These are phyloP conservation scores for Eidolon helvum DNA, from an alignment of 2,113 vertebrate genomes.

Conservation along the genomic window DNA sequence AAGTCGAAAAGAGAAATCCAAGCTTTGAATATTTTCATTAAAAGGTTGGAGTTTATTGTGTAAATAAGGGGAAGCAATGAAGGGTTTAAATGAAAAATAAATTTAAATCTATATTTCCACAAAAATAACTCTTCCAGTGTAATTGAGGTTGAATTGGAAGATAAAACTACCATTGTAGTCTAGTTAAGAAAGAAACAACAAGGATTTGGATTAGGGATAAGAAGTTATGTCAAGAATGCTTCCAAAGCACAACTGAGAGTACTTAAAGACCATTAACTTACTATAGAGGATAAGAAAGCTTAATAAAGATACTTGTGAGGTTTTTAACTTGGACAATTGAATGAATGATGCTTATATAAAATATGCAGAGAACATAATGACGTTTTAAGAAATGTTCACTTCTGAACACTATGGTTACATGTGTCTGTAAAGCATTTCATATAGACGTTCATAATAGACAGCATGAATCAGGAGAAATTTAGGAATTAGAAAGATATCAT, in stretches of 20 bases:
- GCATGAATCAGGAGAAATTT: not conserved
- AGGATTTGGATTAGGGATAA: not conserved
- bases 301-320: not conserved
- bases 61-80: not conserved
- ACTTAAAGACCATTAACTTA: not conserved
- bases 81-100: not conserved
- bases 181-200: not conserved
- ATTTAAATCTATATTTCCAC: not conserved
- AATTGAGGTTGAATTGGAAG: not conserved
- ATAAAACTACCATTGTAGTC: not conserved
- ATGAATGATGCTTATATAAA: not conserved
- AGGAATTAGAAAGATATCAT: not conserved
- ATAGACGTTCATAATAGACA: not conserved
- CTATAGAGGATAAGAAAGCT: not conserved
- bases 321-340: not conserved
- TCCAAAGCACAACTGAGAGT: not conserved
- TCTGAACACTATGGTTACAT: not conserved
- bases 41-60: not conserved
- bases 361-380: not conserved
- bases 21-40: not conserved
- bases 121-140: not conserved
- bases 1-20: not conserved
- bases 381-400: not conserved
- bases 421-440: not conserved
- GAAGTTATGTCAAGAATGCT: not conserved